Base-by-base conservation (phyloP, 2,888 invertebrate genomes). In the Rutpela maculata region DNA sequence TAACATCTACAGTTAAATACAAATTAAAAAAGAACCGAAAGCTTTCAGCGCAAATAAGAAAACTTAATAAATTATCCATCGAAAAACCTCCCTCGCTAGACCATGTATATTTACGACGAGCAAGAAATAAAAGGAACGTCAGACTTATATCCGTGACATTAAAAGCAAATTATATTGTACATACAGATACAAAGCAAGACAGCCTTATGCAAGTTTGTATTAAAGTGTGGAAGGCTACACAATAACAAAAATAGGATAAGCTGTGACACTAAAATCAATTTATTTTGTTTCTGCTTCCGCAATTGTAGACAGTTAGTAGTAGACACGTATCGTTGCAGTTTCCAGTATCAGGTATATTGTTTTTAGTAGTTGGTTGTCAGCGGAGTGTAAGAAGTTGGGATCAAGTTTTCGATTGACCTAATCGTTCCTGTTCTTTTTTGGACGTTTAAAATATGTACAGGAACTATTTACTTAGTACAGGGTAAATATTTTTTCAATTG, bases 271-370 rank as follows among this genome's bases (percentile, higher is more conserved):
- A 50, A 26, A 59, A 59, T 60, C 60, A 31, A 60, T 60, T 26
- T n/a, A 60, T 31, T 22, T 60, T 60, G 60, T 60, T 22, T 26
- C 60, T 60, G 60, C 50, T 50, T 50, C 15, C 15, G 12, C 26
- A 31, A 60, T 60, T 60, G 26, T 31, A n/a, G n/a, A n/a, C n/a
- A n/a, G n/a, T n/a, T n/a, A n/a, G n/a, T n/a, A n/a, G n/a, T n/a
- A n/a, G n/a, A 26, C 60, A 9, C 31, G 18, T 59, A 18, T 60
- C 31, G 31, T 60, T 60, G 22, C n/a, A 6, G 50, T 50, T 50
- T n/a, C 50, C n/a, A 50, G n/a, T 50, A 50, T n/a, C 60, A 26
- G 22, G 60, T 60, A 22, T 60, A 60, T 50, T 50, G 50, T 50
- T 50, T n/a, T n/a, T n/a, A 50, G 50, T 50, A n/a, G 50, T 50